Base-by-base conservation (phyloP, 2,113 vertebrate genomes). In the Engraulis encrasicolus region DNA sequence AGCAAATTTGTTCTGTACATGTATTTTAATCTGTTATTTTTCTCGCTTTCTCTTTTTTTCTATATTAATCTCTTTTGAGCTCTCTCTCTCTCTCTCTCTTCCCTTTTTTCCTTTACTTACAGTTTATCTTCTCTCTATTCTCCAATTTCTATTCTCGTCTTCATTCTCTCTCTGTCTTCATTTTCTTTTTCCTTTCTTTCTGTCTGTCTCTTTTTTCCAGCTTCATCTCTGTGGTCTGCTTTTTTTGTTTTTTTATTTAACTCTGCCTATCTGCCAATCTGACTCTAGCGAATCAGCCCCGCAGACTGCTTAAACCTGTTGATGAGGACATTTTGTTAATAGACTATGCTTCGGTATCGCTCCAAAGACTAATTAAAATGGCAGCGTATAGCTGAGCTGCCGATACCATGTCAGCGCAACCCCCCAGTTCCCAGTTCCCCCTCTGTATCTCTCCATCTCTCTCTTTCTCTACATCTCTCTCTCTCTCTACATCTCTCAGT, bases 131-230 rank as follows among this genome's bases (percentile, higher is more conserved):
- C 20, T 49, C 82, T 58, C 81, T 40, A 6, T 5, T 11, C 34
- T 85, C 66, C 50, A 19, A 58, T 38, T n/a, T 52, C 79, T 86
- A 80, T 45, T 45, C 9, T 45, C 9, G 3, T 45, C 40, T 45
- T 45, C 40, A 40, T 79, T 82, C 81, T 85, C 82, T 20, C 37
- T 17, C 83, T 80, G 20, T 80, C 34, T 49, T 1, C 49, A 2
- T 79, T 6, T 74, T 50, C n/a, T n/a, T n/a, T n/a, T n/a, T n/a
- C n/a, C 40, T 45, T 45, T 52, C 79, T 82, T 81, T 85, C 82
- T 23, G 31, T 17, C 83, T 80, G 20, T 80, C 34, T 49, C 1
- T 6, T 74, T 48, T 45, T 45, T 45, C n/a, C 40, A 45, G 3
- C 40, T 9, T 5, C 40, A 9, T 9, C 9, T 45, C 40, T 45